Conservation (phyloP, 1,140 invertebrate species). For the Drosophila sp. region DNA sequence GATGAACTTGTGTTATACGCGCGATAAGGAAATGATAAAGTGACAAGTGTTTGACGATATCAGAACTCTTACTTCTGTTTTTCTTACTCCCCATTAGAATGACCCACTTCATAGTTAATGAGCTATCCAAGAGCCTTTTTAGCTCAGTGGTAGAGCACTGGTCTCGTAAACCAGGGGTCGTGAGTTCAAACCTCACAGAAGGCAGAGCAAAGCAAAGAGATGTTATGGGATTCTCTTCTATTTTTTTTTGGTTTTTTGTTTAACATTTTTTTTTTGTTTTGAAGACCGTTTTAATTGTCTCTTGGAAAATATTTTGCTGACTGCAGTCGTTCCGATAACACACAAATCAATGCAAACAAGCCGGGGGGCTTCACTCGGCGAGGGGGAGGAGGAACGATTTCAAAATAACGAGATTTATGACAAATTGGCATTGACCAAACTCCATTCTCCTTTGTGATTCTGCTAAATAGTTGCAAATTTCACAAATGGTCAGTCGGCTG, state of each 20-base stretch:
- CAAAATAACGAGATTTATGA: constrained; percentile 81
- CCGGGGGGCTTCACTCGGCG: not conserved
- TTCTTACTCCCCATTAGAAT: not conserved
- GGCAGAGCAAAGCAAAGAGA: constrained; percentile 80
- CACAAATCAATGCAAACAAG: constrained; percentile 42
- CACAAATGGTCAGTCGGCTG: constrained; percentile 9
- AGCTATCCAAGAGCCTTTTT: not conserved
- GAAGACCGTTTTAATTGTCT: not conserved
- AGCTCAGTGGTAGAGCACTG: constrained; percentile 95
- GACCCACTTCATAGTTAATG: not conserved
- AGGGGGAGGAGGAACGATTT: constrained; percentile 43
- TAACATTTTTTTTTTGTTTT: not conserved
- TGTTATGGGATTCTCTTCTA: not conserved
- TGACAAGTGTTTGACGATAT: not conserved
- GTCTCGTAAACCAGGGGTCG: constrained; percentile 96
- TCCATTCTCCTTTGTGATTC: not conserved
- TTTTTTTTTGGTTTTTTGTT: constrained; percentile 6
- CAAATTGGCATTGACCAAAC: constrained; percentile 65
- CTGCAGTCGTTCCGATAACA: constrained; percentile 58
- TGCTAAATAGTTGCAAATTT: constrained; percentile 69
- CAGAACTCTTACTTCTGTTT: not conserved
- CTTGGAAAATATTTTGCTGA: constrained; percentile 33
- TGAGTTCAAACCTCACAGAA: constrained; percentile 94
- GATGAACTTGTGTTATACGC: no score
- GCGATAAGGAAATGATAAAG: no score